These are phyloP conservation scores for Tenthredo mesomela DNA, from an alignment of 2,888 invertebrate species.

Conservation along the genomic window DNA sequence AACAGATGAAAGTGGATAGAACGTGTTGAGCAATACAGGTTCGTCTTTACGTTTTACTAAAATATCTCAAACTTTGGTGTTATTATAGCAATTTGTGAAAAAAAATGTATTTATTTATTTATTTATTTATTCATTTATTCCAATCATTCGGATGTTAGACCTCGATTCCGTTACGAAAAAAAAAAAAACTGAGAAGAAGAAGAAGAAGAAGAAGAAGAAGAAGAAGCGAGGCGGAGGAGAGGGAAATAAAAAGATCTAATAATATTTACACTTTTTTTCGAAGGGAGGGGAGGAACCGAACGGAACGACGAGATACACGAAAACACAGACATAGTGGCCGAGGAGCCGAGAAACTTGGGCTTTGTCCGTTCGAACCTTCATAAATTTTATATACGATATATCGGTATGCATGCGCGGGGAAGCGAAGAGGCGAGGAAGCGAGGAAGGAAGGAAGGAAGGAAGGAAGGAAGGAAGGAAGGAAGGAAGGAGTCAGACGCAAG, in stretches of 20 bases:
- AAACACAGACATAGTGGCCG: neutral
- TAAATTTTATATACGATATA: neutral
- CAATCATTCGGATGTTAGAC: neutral
- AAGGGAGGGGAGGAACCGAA: neutral
- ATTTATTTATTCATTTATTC: neutral
- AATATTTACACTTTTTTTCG: slow-evolving; percentile 12
- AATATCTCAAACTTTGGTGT: neutral
- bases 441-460: neutral
- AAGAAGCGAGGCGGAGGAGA: neutral
- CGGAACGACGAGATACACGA: neutral
- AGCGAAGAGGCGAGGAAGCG: neutral
- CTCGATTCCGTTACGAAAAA: neutral
- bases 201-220: neutral
- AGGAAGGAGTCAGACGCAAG: neutral
- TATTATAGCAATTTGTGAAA: neutral
- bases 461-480: neutral
- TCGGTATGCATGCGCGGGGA: neutral
- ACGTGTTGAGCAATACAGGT: neutral
- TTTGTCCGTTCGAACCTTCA: neutral
- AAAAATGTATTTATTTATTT: neutral
- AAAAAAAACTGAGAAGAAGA: neutral
- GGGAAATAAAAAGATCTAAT: slow-evolving; percentile 6
- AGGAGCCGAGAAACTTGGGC: neutral
- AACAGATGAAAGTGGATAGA: neutral
- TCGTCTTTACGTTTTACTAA: neutral